phyloP scores from a whole-genome alignment of 2,797 vertebrate genomes.

The Rhyacichthys aspro region DNA sequence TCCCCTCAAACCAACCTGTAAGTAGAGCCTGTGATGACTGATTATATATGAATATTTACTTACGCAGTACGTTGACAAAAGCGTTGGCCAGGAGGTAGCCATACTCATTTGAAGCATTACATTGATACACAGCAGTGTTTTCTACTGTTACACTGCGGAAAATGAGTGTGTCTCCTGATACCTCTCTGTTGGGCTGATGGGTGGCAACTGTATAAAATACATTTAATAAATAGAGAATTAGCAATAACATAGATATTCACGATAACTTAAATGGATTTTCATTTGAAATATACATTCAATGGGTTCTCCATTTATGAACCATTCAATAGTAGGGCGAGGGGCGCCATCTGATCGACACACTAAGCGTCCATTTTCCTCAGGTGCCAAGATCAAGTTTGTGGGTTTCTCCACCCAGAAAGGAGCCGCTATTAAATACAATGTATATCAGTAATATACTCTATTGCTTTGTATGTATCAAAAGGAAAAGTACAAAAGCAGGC shows the following conservation, averaged over 20 bases:
- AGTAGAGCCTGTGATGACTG: neutral
- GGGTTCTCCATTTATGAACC: constrained; percentile 94
- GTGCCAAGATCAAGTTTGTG: constrained; percentile 89
- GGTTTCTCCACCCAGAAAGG: constrained; percentile 97
- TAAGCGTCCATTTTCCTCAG: constrained; percentile 89
- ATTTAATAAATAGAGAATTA: neutral
- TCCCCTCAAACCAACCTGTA: too few relatives aligned
- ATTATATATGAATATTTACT: constrained; percentile 35
- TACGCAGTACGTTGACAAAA: constrained; percentile 94
- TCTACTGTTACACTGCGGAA: constrained; percentile 86
- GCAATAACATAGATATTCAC: neutral
- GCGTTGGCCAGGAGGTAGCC: constrained; percentile 96
- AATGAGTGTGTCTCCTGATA: constrained; percentile 88
- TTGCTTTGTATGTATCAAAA: neutral
- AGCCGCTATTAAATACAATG: constrained; percentile 79
- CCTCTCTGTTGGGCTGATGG: constrained; percentile 87
- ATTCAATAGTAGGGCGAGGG: constrained; percentile 90
- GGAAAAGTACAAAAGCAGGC: constrained; percentile 1
- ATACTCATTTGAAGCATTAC: constrained; percentile 94
- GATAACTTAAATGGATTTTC: neutral
- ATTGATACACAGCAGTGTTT: constrained; percentile 95
- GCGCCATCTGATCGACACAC: constrained; percentile 91
- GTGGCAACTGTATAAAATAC: constrained; percentile 74
- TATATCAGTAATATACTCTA: neutral
- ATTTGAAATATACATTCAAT: constrained; percentile 82